These are phyloP conservation scores for Onchidella celtica DNA, from an alignment of 2,888 invertebrate species.

Conservation along the genomic window DNA sequence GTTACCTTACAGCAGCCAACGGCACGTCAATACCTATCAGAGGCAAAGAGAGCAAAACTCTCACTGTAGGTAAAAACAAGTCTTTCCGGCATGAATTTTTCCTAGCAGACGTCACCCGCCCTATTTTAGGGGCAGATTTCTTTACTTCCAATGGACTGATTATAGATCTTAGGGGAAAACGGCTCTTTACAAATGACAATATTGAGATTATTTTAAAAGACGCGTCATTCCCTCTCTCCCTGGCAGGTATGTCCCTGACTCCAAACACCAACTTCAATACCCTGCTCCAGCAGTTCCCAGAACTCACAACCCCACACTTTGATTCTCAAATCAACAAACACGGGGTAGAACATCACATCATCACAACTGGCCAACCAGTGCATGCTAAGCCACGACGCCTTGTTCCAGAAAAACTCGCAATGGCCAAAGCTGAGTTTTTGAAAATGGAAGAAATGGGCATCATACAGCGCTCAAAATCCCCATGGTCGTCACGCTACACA, in stretches of 20 bases:
- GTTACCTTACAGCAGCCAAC: too few species aligned
- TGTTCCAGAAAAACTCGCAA: conserved; percentile 66
- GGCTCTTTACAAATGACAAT: conserved; percentile 24
- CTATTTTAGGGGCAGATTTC: conserved; percentile 36
- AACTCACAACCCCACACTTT: conserved; percentile 30
- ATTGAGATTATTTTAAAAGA: not conserved
- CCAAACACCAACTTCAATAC: not conserved
- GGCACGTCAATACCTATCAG: too few species aligned
- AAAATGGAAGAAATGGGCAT: conserved; percentile 69
- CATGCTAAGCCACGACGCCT: conserved; percentile 71
- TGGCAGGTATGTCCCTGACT: not conserved
- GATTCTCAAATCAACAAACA: conserved; percentile 26
- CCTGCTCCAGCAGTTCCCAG: conserved; percentile 18
- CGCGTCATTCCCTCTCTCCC: not conserved
- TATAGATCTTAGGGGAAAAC: conserved; percentile 28
- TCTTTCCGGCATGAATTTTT: conserved; percentile 26
- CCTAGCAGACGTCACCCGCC: conserved; percentile 38
- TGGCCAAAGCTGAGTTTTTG: conserved; percentile 67
- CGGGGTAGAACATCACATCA: conserved; percentile 38
- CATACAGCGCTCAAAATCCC: conserved; percentile 77
- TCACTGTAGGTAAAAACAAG: too few species aligned
- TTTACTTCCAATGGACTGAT: conserved; percentile 2
- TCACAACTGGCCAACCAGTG: conserved; percentile 71
- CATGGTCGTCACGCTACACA: conserved; percentile 66
- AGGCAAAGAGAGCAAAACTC: too few species aligned